phyloP scores from a whole-genome alignment of 2,888 invertebrate genomes.

The Argyra leucocephala region DNA sequence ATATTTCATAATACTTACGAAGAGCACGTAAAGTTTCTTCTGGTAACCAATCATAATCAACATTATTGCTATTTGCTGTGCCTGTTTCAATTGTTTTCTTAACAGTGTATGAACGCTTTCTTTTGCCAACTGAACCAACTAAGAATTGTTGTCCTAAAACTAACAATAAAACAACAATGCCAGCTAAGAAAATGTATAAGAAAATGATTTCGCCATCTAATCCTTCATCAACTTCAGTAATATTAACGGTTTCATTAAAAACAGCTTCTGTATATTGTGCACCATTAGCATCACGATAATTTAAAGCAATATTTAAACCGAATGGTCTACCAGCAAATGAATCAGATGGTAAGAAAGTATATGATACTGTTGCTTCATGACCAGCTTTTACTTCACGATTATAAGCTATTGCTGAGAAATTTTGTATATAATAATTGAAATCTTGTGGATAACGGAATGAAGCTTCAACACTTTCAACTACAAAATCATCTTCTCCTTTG shows the following conservation, averaged over 20 bases:
- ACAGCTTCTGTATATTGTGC: conserved; percentile 70
- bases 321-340: conserved; percentile 95
- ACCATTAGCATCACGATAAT: conserved; percentile 70
- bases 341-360: conserved; percentile 91
- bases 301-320: conserved; percentile 84
- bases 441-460: conserved; percentile 99
- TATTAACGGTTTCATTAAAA: conserved; percentile 94
- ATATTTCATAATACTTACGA: conserved; percentile 53
- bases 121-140: conserved; percentile 70
- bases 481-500: conserved; percentile 82
- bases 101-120: conserved; percentile 46
- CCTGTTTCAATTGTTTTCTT: conserved; percentile 78
- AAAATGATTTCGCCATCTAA: conserved; percentile 98
- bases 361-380: conserved; percentile 89
- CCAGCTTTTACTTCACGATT: conserved; percentile 80
- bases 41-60: conserved; percentile 98
- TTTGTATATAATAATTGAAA: conserved; percentile 95
- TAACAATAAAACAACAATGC: conserved; percentile 73
- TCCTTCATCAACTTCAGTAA: conserved; percentile 92
- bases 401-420: conserved; percentile 86
- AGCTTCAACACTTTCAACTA: conserved; percentile 87
- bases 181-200: conserved; percentile 89
- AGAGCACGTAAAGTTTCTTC: conserved; percentile 74
- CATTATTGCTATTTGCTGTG: conserved; percentile 77
- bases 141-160: conserved; percentile 84